Evolutionary conservation across 2,797 vertebrate species (phyloP).

Genomic region (Botia kubotai): DNA sequence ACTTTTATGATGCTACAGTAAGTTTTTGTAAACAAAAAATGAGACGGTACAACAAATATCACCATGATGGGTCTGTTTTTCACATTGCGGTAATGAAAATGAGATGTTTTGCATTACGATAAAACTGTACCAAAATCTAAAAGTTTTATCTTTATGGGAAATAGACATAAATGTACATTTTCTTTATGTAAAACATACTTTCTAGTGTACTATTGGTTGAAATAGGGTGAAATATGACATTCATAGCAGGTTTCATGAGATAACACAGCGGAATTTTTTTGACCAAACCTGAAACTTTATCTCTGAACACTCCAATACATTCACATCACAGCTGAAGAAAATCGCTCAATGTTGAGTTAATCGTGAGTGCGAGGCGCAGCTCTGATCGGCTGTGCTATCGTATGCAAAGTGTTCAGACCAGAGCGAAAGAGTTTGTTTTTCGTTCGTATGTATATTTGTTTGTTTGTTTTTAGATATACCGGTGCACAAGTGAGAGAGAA

Average conservation of each 20-base stretch:
- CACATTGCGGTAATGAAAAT: not conserved
- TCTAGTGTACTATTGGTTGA: not conserved
- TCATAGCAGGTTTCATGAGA: not conserved
- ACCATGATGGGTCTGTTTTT: not conserved
- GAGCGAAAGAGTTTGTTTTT: conserved; percentile 28
- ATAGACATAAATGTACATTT: not conserved
- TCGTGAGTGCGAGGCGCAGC: not conserved
- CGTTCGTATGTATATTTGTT: conserved; percentile 35
- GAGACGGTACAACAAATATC: no score
- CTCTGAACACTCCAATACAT: conserved; percentile 12
- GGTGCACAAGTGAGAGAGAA: conserved; percentile 58
- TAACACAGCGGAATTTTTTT: not conserved
- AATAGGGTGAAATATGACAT: not conserved
- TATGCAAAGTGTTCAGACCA: conserved; percentile 40
- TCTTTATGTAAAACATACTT: not conserved
- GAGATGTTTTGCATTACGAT: not conserved
- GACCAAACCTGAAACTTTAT: conserved; percentile 1
- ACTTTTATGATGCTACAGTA: not conserved
- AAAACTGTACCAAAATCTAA: not conserved
- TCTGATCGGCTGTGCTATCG: conserved; percentile 32
- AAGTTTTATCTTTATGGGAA: not conserved
- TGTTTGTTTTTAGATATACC: conserved; percentile 50
- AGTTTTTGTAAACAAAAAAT: no score
- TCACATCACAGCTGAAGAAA: conserved; percentile 31
- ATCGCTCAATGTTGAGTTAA: conserved; percentile 21